Evolutionary conservation across 2,888 invertebrate species (phyloP), one percentile per base, ranked within the genome.

Genomic region (Nowickia ferox): DNA sequence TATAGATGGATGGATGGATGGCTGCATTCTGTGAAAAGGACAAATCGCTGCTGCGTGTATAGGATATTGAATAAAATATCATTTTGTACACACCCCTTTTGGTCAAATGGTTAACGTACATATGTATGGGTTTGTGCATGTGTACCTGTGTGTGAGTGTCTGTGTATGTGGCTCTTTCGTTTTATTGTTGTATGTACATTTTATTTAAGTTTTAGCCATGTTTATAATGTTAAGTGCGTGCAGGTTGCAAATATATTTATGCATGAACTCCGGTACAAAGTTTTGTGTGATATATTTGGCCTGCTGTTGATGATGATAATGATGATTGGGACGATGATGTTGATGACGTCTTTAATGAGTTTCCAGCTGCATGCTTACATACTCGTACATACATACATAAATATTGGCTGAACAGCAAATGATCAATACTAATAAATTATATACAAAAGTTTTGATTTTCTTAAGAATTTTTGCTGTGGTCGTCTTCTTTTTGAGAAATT

Each of bases 41-140:
- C 89, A 89, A 89, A 89, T 89, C 88, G 88, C 87, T 88, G 86
- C 88, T 89, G 88, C 88, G 88, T 89, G 88, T 88, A 87, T 84
- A 88, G 88, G 91, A 91, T 91, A 91, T 91, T 91, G 91, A 91
- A 91, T 91, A 91, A 91, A 91, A 91, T 91, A 91, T 91, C 91
- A 91, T 91, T 91, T 91, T 88, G 91, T 91, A 82, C 91, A 91
- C 91, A 91, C 91, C 91, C 91, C 88, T 88, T 85, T 84, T 87
- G 83, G 84, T 79, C 87, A 86, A 68, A 63, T 68, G 38, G 2
- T 59, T 59, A 59, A 59, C 59, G 44, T 57, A 22, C 48, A 42
- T 17, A 11, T 68, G 59, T 46, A 15, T n/a, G 44, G 59, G 30
- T 79, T 17, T 17, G 19, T 11, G 2, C 19, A 3, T 74, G n/a